Percentiles rank a stretch among this genome's conserved stretches.
phyloP scores from a whole-genome alignment of 1,140 invertebrate species.

The Babylonia areolata region DNA sequence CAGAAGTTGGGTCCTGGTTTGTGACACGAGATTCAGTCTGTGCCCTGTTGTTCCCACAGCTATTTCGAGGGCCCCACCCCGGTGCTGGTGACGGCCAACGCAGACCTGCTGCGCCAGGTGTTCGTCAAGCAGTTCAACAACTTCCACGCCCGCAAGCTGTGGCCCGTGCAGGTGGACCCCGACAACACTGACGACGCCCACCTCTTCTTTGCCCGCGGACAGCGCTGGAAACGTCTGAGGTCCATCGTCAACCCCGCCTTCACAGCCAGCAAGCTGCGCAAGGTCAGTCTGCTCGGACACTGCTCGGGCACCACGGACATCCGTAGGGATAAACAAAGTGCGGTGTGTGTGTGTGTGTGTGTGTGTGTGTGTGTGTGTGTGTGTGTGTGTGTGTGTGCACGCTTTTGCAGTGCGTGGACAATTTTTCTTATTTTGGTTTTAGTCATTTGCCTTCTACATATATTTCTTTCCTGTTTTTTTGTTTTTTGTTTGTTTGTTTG shows the following conservation, averaged over 20 bases:
- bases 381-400: neutral
- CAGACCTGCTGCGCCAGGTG: conserved; percentile 74
- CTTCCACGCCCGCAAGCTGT: conserved; percentile 76
- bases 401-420: too few relatives aligned
- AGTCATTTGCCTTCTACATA: too few relatives aligned
- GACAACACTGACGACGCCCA: conserved; percentile 70
- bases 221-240: conserved; percentile 79
- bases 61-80: conserved; percentile 74
- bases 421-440: too few relatives aligned
- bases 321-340: too few relatives aligned
- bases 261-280: conserved; percentile 79
- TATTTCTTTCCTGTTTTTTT: neutral
- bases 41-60: conserved; percentile 37
- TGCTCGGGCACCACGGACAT: too few relatives aligned
- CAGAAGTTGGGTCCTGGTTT: too few relatives aligned
- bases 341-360: too few relatives aligned
- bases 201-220: conserved; percentile 70
- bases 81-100: conserved; percentile 75
- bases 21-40: too few relatives aligned
- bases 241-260: conserved; percentile 80
- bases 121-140: conserved; percentile 77
- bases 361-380: too few relatives aligned
- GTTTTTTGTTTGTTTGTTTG: too few relatives aligned
- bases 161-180: conserved; percentile 72
- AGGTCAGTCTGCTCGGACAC: conserved; percentile 75